Evolutionary conservation across 2,888 invertebrate species (phyloP).

Genomic region (Lampropteryx suffumata): DNA sequence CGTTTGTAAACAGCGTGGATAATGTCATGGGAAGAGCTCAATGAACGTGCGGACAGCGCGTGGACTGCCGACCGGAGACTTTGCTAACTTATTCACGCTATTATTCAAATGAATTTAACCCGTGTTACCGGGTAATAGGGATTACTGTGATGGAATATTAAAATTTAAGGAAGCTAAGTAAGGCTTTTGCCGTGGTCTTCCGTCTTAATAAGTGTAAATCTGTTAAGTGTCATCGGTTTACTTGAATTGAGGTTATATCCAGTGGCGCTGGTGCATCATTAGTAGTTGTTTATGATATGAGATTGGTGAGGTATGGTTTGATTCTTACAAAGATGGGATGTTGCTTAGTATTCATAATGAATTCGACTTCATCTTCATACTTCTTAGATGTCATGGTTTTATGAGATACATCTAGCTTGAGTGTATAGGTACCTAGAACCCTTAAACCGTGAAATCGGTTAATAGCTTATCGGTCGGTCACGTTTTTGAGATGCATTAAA

Average conservation of each 20-base stretch:
- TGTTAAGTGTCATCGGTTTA: constrained; percentile 51
- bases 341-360: constrained; percentile 14
- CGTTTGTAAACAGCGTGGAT: constrained; percentile 52
- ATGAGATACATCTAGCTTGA: neutral
- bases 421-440: too few species aligned
- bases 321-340: constrained; percentile 27
- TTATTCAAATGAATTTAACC: constrained; percentile 49
- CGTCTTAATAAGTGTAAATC: constrained; percentile 65
- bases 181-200: constrained; percentile 47
- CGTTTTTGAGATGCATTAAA: too few species aligned
- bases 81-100: constrained; percentile 53
- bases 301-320: constrained; percentile 33
- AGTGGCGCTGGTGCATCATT: constrained; percentile 42
- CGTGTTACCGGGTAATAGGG: constrained; percentile 45
- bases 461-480: too few species aligned
- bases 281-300: constrained; percentile 36
- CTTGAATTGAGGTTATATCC: constrained; percentile 46
- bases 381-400: constrained; percentile 12
- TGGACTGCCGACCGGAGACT: constrained; percentile 74
- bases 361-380: constrained; percentile 3
- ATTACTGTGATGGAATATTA: constrained; percentile 33
- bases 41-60: constrained; percentile 80
- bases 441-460: too few species aligned
- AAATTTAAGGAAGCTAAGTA: constrained; percentile 35
- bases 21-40: constrained; percentile 83